A percentile compares a stretch with the other conserved stretches of the same genome.
These are phyloP conservation scores for Festucalex cinctus DNA, from an alignment of 2,113 vertebrate genomes.

Conservation along the genomic window DNA sequence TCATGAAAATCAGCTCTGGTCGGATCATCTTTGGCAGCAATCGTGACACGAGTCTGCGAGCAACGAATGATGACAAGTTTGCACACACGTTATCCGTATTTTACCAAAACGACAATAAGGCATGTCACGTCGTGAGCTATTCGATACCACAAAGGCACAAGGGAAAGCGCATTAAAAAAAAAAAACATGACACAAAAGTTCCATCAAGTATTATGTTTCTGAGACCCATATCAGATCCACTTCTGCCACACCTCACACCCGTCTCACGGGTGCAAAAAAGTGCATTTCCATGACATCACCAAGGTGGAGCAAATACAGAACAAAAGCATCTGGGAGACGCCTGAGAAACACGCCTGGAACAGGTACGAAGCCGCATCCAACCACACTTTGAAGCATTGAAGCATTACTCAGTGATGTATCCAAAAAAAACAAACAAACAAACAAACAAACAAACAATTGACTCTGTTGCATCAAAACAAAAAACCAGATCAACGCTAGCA, in stretches of 20 bases:
- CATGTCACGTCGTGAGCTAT: neutral
- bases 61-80: neutral
- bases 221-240: neutral
- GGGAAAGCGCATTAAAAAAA: neutral
- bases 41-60: neutral
- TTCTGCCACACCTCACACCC: slow-evolving; percentile 19
- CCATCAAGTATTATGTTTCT: neutral
- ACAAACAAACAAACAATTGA: too few relatives aligned
- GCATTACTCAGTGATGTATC: too few relatives aligned
- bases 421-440: neutral
- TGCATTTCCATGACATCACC: slow-evolving; percentile 31
- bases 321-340: slow-evolving; percentile 26
- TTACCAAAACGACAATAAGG: neutral
- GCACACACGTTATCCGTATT: neutral
- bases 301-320: slow-evolving; percentile 11
- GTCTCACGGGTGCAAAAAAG: slow-evolving; percentile 6
- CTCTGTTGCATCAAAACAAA: slow-evolving; percentile 15
- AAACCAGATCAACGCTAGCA: slow-evolving; percentile 16
- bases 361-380: slow-evolving; percentile 35
- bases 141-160: neutral
- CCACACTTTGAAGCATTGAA: slow-evolving; percentile 32
- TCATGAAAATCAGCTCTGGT: neutral
- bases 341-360: slow-evolving; percentile 44
- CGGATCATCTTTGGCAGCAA: neutral
- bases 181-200: neutral